phyloP scores from a whole-genome alignment of 2,113 vertebrate genomes.

The Setophaga coronata region DNA sequence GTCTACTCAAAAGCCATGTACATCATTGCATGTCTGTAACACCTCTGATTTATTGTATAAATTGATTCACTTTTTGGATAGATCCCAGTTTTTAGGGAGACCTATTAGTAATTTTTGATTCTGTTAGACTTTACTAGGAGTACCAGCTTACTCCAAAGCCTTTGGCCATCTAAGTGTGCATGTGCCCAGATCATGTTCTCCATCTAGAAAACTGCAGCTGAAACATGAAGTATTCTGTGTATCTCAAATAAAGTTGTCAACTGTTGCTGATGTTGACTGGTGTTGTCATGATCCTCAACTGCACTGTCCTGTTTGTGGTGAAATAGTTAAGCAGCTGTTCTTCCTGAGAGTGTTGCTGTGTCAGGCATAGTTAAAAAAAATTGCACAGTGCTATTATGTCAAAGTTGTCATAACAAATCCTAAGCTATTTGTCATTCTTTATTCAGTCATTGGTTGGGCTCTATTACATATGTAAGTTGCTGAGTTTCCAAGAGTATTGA shows the following conservation, averaged over 20 bases:
- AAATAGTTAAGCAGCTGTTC: background rate
- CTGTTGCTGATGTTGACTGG: background rate
- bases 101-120: background rate
- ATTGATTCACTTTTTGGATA: background rate
- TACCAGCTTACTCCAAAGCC: background rate
- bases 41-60: background rate
- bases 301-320: background rate
- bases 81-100: background rate
- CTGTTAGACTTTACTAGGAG: background rate
- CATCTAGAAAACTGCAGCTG: background rate
- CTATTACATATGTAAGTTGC: background rate
- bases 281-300: background rate
- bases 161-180: background rate
- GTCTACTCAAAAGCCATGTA: background rate
- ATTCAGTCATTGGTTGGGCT: background rate
- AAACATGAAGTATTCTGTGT: background rate
- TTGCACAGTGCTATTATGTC: background rate
- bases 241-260: background rate
- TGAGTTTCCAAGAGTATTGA: slow-evolving; percentile 17
- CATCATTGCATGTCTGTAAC: background rate
- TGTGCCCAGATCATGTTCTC: background rate
- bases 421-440: slow-evolving; percentile 10
- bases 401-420: slow-evolving; percentile 35
- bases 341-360: background rate
- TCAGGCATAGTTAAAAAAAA: background rate